A percentile compares a stretch with the other conserved stretches of the same genome.
phyloP scores from a whole-genome alignment of 2,113 vertebrate genomes.

The Condylura cristata region DNA sequence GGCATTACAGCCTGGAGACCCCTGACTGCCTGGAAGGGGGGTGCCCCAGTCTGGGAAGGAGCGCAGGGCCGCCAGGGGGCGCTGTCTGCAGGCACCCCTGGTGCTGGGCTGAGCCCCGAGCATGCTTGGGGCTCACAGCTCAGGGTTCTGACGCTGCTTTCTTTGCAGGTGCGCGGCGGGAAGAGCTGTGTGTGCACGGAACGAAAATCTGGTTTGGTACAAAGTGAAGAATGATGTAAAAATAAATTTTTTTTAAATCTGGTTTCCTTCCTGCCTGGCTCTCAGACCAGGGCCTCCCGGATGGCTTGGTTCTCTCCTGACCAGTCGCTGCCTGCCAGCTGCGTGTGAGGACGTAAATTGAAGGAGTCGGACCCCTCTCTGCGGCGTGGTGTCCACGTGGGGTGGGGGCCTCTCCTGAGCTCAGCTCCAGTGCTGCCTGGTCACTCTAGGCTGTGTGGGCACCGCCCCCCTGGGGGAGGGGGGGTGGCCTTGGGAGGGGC shows the following conservation, averaged over 20 bases:
- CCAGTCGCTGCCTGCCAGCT: neutral
- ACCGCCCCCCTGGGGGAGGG: too few relatives aligned
- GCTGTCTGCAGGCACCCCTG: too few relatives aligned
- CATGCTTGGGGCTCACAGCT: too few relatives aligned
- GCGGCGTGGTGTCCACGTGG: too few relatives aligned
- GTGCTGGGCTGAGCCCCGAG: too few relatives aligned
- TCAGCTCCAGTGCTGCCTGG: too few relatives aligned
- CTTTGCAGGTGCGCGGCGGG: neutral
- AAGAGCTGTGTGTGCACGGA: neutral
- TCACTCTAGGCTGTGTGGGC: neutral
- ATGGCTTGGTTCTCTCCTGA: neutral
- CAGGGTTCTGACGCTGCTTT: too few relatives aligned
- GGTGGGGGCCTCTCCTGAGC: too few relatives aligned
- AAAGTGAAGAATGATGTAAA: too few relatives aligned
- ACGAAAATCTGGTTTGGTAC: fast-evolving
- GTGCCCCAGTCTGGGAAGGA: neutral
- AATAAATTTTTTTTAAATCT: too few relatives aligned
- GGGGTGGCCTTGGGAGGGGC: fast-evolving
- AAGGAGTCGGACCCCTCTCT: neutral
- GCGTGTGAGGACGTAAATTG: neutral
- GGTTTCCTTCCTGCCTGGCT: neutral
- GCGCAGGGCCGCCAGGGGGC: too few relatives aligned
- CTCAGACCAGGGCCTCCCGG: neutral
- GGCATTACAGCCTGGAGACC: neutral
- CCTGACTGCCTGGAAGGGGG: neutral